phyloP scores from a whole-genome alignment of 1,140 invertebrate genomes.

The Aleiodes sp. region DNA sequence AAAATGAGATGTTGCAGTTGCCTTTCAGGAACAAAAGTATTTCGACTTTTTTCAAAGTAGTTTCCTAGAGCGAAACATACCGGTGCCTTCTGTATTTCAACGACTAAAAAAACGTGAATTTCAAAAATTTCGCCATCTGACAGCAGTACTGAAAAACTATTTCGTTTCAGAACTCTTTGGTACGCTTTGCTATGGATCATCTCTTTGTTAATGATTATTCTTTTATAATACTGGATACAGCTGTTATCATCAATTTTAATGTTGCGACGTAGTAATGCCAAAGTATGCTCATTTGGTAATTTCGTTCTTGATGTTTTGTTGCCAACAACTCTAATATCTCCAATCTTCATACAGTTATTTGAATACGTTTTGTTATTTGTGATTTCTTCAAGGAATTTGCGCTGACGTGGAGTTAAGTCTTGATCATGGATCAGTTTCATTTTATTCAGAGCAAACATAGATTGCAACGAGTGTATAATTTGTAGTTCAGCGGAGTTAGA shows the following conservation, averaged over 20 bases:
- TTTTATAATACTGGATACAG: constrained; percentile 12
- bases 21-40: background rate
- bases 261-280: constrained; percentile 14
- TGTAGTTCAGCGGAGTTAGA: constrained; percentile 20
- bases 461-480: constrained; percentile 21
- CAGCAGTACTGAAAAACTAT: constrained; percentile 14
- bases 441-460: background rate
- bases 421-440: background rate
- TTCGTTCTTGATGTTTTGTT: background rate
- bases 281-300: background rate
- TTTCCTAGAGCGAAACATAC: constrained; percentile 3
- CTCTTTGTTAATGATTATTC: constrained; percentile 12
- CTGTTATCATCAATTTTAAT: constrained; percentile 5
- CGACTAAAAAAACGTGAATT: background rate
- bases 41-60: background rate
- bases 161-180: constrained; percentile 8
- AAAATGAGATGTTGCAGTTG: background rate
- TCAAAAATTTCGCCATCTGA: constrained; percentile 22
- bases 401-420: background rate
- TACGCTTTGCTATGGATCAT: constrained; percentile 13
- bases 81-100: background rate
- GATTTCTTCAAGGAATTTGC: background rate
- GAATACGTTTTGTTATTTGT: no score
- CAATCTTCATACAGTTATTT: no score
- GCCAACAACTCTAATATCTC: no score